A percentile compares a stretch with the other conserved stretches of the same genome.
Conservation (phyloP, 2,113 vertebrate genomes). For the Helogale parvula region DNA sequence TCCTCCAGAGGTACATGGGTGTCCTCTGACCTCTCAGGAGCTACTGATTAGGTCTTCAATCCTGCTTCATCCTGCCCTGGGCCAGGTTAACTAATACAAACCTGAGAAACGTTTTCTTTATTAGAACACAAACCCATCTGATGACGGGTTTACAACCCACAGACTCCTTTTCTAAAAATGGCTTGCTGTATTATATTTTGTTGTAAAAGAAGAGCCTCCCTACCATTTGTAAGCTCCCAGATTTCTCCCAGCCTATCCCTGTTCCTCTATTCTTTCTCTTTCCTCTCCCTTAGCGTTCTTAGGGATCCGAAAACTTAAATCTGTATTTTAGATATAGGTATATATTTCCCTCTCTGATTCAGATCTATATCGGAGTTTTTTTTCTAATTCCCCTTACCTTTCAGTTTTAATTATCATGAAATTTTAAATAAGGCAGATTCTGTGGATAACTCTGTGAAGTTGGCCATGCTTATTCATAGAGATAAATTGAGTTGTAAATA, state of each 20-base stretch:
- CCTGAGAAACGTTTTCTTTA: not conserved
- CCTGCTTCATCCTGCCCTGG: not conserved
- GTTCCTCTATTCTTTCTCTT: not conserved
- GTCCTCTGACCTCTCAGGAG: not conserved
- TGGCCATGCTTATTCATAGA: constrained; percentile 45
- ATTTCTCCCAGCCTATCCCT: not conserved
- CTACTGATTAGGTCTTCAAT: not conserved
- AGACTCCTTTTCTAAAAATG: not conserved
- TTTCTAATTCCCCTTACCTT: not conserved
- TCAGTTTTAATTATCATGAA: constrained; percentile 52
- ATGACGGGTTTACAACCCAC: not conserved
- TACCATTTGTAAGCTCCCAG: not conserved
- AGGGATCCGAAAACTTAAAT: not conserved
- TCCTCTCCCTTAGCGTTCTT: not conserved
- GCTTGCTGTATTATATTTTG: not conserved
- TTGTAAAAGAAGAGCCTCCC: not conserved
- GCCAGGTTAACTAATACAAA: not conserved
- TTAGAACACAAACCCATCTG: not conserved
- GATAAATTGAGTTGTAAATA: constrained; percentile 76
- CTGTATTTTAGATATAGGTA: not conserved
- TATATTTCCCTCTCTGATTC: not conserved
- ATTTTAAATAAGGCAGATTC: constrained; percentile 41
- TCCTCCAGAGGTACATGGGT: not conserved
- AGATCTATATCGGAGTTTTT: not conserved
- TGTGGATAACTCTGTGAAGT: constrained; percentile 16